A percentile compares a stretch with the other conserved stretches of the same genome.
Evolutionary conservation across 1,140 invertebrate genomes (phyloP).

Genomic region (Drosophila chauvacae): DNA sequence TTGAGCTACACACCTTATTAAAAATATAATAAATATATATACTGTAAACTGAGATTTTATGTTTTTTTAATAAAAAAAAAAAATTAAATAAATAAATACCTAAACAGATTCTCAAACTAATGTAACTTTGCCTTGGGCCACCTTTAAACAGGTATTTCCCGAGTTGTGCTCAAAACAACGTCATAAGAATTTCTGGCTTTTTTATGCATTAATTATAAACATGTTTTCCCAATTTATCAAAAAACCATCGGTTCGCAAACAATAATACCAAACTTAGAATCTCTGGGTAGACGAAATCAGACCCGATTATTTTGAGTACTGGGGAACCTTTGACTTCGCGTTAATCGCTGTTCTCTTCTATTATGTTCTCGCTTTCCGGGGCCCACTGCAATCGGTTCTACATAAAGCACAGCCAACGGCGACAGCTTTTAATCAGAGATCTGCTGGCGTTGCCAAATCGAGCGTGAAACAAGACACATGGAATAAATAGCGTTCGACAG

Average conservation of each 20-base stretch:
- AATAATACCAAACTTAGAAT: background rate
- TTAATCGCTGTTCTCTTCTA: slow-evolving; percentile 13
- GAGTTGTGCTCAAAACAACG: background rate
- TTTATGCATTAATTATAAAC: slow-evolving; percentile 13
- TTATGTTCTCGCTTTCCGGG: slow-evolving; percentile 12
- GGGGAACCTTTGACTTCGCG: background rate
- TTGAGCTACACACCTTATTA: no score
- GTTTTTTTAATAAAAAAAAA: no score
- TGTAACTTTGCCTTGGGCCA: slow-evolving; percentile 1
- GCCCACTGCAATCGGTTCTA: slow-evolving; percentile 20
- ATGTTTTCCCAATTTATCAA: slow-evolving; percentile 1
- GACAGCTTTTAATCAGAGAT: slow-evolving; percentile 61
- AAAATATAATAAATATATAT: background rate
- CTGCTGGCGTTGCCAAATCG: slow-evolving; percentile 53
- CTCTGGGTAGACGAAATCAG: no score
- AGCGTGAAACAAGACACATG: slow-evolving; percentile 69
- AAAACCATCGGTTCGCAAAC: background rate
- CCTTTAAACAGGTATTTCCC: slow-evolving; percentile 11
- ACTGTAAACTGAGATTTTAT: no score
- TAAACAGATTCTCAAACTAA: background rate
- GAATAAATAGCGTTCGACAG: slow-evolving; percentile 52
- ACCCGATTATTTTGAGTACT: background rate
- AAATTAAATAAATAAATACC: no score
- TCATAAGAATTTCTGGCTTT: slow-evolving; percentile 13
- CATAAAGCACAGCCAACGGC: slow-evolving; percentile 5